These are phyloP conservation scores for Melanotaenia parkinsoni DNA, from an alignment of 2,797 vertebrate species.

Conservation along the genomic window DNA sequence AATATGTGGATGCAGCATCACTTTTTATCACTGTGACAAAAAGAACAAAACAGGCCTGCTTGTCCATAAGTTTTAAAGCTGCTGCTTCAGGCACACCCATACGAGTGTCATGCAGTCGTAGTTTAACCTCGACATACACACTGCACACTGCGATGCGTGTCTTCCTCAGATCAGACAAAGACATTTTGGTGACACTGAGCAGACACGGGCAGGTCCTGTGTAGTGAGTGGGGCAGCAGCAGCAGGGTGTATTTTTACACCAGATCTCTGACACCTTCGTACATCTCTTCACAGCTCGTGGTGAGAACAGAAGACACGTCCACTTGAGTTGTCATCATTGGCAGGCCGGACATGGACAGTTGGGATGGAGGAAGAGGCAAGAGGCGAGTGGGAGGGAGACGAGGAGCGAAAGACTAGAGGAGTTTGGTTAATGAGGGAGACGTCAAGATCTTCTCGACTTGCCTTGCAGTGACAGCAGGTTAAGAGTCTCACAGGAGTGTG, in stretches of 20 bases:
- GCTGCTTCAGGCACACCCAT: conserved; percentile 59
- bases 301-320: conserved; percentile 77
- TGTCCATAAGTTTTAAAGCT: conserved; percentile 28
- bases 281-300: conserved; percentile 74
- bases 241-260: conserved; percentile 76
- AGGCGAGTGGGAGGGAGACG: conserved; percentile 37
- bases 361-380: conserved; percentile 54
- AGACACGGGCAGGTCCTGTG: conserved; percentile 52
- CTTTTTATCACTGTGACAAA: conserved; percentile 13
- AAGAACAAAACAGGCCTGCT: conserved; percentile 18
- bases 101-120: conserved; percentile 42
- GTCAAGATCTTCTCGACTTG: conserved; percentile 55
- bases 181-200: conserved; percentile 57
- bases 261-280: conserved; percentile 75
- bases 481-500: conserved; percentile 44
- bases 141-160: conserved; percentile 40
- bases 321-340: conserved; percentile 72
- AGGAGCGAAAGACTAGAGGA: conserved; percentile 51
- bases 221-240: conserved; percentile 51
- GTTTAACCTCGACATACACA: conserved; percentile 25
- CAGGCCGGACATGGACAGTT: conserved; percentile 64
- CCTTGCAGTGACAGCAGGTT: conserved; percentile 44
- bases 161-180: conserved; percentile 58
- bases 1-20: conserved; percentile 27
- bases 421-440: conserved; percentile 67